Conservation (phyloP, 2,888 invertebrate genomes). For the Phlogophora meticulosa region DNA sequence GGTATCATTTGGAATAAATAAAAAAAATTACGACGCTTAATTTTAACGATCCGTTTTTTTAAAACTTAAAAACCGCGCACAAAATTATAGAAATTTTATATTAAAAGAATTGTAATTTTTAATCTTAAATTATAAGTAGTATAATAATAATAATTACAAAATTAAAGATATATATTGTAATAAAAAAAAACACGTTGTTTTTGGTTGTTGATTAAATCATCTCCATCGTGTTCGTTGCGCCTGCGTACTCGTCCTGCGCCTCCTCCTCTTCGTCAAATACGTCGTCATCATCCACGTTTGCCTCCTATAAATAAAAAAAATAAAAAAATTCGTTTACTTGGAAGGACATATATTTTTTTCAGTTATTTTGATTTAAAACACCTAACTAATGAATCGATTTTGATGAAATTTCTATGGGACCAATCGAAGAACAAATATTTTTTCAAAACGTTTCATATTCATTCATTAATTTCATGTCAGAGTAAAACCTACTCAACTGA, state of each 20-base stretch:
- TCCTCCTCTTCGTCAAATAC: slow-evolving; percentile 77
- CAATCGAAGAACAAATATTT: no score
- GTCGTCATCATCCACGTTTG: slow-evolving; percentile 72
- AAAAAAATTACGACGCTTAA: not conserved
- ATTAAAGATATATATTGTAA: slow-evolving; percentile 14
- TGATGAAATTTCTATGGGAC: no score
- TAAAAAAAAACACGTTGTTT: not conserved
- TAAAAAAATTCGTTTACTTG: no score
- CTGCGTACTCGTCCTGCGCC: slow-evolving; percentile 55
- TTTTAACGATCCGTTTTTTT: slow-evolving; percentile 1
- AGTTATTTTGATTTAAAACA: no score
- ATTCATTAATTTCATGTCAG: no score
- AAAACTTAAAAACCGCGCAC: slow-evolving; percentile 18
- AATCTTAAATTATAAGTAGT: slow-evolving; percentile 45
- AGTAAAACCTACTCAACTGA: no score
- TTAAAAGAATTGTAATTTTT: slow-evolving; percentile 20
- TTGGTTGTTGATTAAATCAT: slow-evolving; percentile 35
- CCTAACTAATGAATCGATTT: no score
- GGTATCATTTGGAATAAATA: no score
- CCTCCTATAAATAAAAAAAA: slow-evolving; percentile 68
- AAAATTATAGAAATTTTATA: slow-evolving; percentile 7
- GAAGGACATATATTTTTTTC: no score
- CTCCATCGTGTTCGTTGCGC: slow-evolving; percentile 26
- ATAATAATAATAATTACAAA: slow-evolving; percentile 32
- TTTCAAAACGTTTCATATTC: no score